Conservation (phyloP, 2,888 invertebrate species). For the Dione vanillae region DNA sequence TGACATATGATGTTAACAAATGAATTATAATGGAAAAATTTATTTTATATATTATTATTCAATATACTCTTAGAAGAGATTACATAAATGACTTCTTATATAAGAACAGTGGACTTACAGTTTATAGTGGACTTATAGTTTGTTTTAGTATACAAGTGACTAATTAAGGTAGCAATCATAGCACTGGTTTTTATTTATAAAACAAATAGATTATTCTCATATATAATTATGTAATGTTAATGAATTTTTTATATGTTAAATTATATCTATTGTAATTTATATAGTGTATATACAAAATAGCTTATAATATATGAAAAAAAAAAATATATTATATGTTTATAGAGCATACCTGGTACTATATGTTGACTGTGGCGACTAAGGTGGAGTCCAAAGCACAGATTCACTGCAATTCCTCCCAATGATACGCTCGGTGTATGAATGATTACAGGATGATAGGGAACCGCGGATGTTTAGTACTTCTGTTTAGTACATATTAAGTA, state of each 20-base stretch:
- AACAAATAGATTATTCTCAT: neutral
- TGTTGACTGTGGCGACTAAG: neutral
- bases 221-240: neutral
- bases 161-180: neutral
- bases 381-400: neutral
- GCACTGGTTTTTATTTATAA: neutral
- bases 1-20: neutral
- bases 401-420: conserved; percentile 28
- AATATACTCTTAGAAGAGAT: neutral
- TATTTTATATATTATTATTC: neutral
- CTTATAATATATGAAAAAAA: neutral
- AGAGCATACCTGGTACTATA: conserved; percentile 5
- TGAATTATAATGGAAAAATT: conserved; percentile 9
- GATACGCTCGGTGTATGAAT: conserved; percentile 45
- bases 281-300: neutral
- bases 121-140: neutral
- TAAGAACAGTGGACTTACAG: neutral
- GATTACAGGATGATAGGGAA: conserved; percentile 58
- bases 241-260: no score
- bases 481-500: conserved; percentile 48
- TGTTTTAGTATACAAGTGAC: neutral
- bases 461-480: conserved; percentile 51
- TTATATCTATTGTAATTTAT: neutral
- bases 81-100: neutral
- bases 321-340: neutral